Conservation (phyloP, 1,140 invertebrate genomes). For the Zaprionus nigranus region DNA sequence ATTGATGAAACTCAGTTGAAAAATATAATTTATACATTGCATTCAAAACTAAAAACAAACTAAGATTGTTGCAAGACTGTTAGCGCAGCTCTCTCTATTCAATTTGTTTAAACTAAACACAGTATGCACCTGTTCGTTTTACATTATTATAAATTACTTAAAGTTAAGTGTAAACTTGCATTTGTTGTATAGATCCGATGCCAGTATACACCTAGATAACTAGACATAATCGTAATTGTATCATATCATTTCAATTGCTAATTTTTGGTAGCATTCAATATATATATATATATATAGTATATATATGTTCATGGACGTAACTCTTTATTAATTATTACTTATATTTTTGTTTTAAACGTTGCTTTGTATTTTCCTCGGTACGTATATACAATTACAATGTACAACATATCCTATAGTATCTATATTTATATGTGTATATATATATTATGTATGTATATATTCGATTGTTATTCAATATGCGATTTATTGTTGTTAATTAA, state of each 20-base stretch:
- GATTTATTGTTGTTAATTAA: conserved; percentile 41
- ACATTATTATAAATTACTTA: conserved; percentile 45
- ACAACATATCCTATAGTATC: conserved; percentile 67
- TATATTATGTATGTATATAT: conserved; percentile 52
- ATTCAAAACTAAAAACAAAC: conserved; percentile 27
- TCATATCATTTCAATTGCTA: conserved; percentile 35
- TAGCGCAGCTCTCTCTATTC: conserved; percentile 5
- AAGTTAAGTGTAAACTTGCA: conserved; percentile 32
- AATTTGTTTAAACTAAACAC: conserved; percentile 19
- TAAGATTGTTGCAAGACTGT: conserved; percentile 29
- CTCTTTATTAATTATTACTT: conserved; percentile 60
- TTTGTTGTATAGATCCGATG: conserved; percentile 27
- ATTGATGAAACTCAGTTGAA: conserved; percentile 30
- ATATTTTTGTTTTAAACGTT: conserved; percentile 66
- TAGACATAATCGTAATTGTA: conserved; percentile 37
- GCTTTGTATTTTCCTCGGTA: conserved; percentile 73
- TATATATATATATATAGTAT: conserved; percentile 27
- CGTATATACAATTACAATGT: conserved; percentile 81
- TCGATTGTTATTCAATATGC: conserved; percentile 44
- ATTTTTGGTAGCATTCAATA: conserved; percentile 66
- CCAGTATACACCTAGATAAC: conserved; percentile 27
- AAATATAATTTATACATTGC: conserved; percentile 12
- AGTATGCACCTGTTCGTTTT: background rate
- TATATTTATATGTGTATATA: conserved; percentile 43
- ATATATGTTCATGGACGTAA: conserved; percentile 68